Conservation (phyloP, 1,140 invertebrate genomes). For the Drosophila pandora region DNA sequence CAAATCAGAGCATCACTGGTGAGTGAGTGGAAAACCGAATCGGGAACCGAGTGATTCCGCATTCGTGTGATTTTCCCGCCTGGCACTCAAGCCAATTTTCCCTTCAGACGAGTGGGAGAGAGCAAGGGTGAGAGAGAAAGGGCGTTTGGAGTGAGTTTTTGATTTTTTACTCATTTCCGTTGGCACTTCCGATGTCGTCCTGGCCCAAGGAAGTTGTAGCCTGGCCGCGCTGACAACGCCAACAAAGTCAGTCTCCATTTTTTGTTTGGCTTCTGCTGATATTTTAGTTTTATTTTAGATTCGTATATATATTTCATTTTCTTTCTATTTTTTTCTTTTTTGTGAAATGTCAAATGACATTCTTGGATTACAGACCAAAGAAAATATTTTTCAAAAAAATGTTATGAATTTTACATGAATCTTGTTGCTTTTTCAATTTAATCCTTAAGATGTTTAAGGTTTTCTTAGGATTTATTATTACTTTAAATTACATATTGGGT, state of each 20-base stretch:
- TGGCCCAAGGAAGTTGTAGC: constrained; percentile 73
- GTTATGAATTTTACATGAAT: constrained; percentile 8
- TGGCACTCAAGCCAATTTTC: constrained; percentile 14
- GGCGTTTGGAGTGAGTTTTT: constrained; percentile 30
- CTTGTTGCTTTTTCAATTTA: not conserved
- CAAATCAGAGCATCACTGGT: constrained; percentile 13
- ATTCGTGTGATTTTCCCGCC: constrained; percentile 23
- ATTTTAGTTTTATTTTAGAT: constrained; percentile 14
- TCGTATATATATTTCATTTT: not conserved
- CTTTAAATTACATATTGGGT: too few species aligned
- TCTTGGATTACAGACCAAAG: constrained; percentile 40
- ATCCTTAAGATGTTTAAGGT: too few species aligned
- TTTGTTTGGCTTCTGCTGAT: constrained; percentile 19
- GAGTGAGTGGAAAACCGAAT: constrained; percentile 30
- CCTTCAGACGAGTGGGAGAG: constrained; percentile 21
- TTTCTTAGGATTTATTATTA: too few species aligned
- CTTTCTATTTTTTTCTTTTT: constrained; percentile 7
- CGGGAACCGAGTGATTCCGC: constrained; percentile 2
- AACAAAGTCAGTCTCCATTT: constrained; percentile 36
- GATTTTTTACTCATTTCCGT: constrained; percentile 69
- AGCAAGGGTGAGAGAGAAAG: not conserved
- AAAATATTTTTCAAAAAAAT: constrained; percentile 42
- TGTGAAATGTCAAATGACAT: constrained; percentile 32
- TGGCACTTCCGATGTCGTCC: constrained; percentile 61
- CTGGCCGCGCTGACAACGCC: constrained; percentile 49